Base-by-base conservation (phyloP, 2,888 invertebrate genomes). In the Sinohyriopsis cumingii region DNA sequence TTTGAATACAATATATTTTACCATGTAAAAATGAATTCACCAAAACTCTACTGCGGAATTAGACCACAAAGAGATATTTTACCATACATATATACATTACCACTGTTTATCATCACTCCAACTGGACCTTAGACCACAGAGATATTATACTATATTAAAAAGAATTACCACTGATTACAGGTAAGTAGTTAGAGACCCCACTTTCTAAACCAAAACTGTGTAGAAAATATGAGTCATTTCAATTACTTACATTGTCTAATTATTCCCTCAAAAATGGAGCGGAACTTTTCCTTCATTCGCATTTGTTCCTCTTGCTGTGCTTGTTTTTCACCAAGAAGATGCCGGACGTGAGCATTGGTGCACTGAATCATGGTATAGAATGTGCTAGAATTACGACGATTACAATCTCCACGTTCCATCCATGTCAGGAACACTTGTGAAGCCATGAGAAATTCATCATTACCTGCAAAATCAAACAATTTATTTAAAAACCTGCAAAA, bases 281-380 rank as follows among this genome's bases (percentile, higher is more conserved):
- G 94, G 90, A 95, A 94, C 81, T 94, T 93, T 84, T 96, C 95
- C 87, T 94, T 95, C 68, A 95, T 95, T 84, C 94, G 94, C 72
- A 94, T 93, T 67, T 97, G 91, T 88, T 98, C 97, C 78, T 97
- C 96, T 89, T 97, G 97, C 82, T 94, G 94, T 75, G 94, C 93
- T 73, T 93, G 92, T 91, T 97, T 97, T 87, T 98, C 97, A 79
- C 92, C 93, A 65, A 95, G 93, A 59, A 98, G 91, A 65, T 97
- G 93, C 19, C 97, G 93, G 12, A 97, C 95, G 87, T 98, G 97
- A 0, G 96, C 95, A 91, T 98, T 97, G 0, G 96, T 96, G 64
- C 85, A 86, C 91, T 98, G 97, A 75, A 98, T 95, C 96, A 98
- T 96, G 12, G 96, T 95, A 90, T 98, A 98, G 91, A 98, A 98